A percentile compares a stretch with the other conserved stretches of the same genome.
Conservation (phyloP, 2,888 invertebrate species). For the Stenurella melanura region DNA sequence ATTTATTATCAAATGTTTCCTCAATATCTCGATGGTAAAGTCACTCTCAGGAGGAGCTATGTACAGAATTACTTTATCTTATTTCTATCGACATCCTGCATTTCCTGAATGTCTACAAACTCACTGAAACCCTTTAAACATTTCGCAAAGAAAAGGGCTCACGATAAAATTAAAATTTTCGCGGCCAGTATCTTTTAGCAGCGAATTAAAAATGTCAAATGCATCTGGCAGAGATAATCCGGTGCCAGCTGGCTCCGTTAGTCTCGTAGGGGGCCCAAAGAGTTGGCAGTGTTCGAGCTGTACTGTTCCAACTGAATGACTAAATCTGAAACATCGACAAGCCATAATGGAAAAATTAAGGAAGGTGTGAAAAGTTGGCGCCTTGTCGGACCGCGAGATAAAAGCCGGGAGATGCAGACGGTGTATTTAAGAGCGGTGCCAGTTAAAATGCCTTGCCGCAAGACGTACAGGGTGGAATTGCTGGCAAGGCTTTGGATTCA, state of each 20-base stretch:
- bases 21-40: too few species aligned
- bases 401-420: constrained; percentile 17
- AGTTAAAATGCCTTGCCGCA: constrained; percentile 14
- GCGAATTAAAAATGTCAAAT: constrained; percentile 50
- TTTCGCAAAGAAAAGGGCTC: neutral
- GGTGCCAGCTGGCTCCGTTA: constrained; percentile 15
- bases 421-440: constrained; percentile 6
- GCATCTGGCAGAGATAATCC: constrained; percentile 45
- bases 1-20: too few species aligned
- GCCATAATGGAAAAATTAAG: constrained; percentile 48
- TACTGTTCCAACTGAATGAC: constrained; percentile 24
- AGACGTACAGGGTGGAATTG: neutral
- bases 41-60: too few species aligned
- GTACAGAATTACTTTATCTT: too few species aligned
- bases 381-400: constrained; percentile 34
- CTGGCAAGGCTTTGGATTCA: too few species aligned
- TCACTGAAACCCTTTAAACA: too few species aligned
- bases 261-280: constrained; percentile 1
- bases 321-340: constrained; percentile 28
- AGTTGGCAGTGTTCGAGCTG: constrained; percentile 14
- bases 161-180: neutral
- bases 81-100: too few species aligned
- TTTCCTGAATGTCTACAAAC: too few species aligned
- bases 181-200: neutral
- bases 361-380: constrained; percentile 53